Evolutionary conservation across 1,140 invertebrate genomes (phyloP).

Genomic region (Mylabris phalerata): DNA sequence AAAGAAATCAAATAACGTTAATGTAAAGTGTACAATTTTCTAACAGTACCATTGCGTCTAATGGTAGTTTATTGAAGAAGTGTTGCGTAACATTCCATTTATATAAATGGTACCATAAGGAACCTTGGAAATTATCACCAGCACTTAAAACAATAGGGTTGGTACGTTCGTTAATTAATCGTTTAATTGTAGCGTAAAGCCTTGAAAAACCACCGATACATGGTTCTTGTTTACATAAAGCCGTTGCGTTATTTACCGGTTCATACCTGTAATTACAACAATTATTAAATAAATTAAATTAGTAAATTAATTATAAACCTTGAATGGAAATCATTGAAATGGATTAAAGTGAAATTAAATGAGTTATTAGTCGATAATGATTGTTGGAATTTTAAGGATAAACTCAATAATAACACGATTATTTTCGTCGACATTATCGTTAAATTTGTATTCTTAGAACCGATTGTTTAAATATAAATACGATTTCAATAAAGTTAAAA

Average conservation of each 20-base stretch:
- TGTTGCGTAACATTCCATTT: constrained; percentile 65
- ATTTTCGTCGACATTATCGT: background rate
- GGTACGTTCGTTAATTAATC: constrained; percentile 45
- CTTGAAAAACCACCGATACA: constrained; percentile 66
- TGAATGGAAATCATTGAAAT: too few relatives aligned
- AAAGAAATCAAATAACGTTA: too few relatives aligned
- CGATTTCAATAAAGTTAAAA: background rate
- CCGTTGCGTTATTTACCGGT: too few relatives aligned
- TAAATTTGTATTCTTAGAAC: too few relatives aligned
- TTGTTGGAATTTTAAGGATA: background rate
- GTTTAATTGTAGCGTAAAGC: constrained; percentile 50
- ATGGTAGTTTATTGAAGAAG: constrained; percentile 68
- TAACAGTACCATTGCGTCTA: constrained; percentile 62
- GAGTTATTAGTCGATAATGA: too few relatives aligned
- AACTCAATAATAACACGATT: background rate
- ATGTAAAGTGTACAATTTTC: too few relatives aligned
- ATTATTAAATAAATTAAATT: too few relatives aligned
- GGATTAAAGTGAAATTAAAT: constrained; percentile 29
- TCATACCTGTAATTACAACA: too few relatives aligned
- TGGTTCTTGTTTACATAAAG: constrained; percentile 17
- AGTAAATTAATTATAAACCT: too few relatives aligned
- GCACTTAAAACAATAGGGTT: constrained; percentile 70
- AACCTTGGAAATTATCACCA: constrained; percentile 81
- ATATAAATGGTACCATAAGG: constrained; percentile 73
- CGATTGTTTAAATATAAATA: too few relatives aligned